These are phyloP conservation scores for Globia sparganii DNA, from an alignment of 2,888 invertebrate genomes.

Conservation along the genomic window DNA sequence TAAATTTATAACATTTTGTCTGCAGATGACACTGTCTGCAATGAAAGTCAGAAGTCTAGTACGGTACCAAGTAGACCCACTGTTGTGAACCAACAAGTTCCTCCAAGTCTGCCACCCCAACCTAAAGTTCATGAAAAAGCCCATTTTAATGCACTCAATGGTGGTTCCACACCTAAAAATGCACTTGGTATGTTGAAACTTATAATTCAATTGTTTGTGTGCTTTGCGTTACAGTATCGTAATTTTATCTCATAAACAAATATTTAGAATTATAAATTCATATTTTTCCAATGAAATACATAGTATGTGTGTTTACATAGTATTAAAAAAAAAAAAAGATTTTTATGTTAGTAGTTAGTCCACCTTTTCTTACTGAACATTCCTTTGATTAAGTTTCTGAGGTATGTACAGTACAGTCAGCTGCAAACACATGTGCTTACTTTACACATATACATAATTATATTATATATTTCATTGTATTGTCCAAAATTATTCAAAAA, in stretches of 20 bases:
- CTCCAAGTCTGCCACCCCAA: constrained; percentile 68
- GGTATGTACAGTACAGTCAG: constrained; percentile 6
- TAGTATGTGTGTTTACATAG: constrained; percentile 4
- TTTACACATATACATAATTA: not conserved
- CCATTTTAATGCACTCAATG: constrained; percentile 83
- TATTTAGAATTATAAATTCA: not conserved
- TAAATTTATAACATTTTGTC: constrained; percentile 77
- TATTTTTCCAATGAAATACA: constrained; percentile 9
- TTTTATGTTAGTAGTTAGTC: not conserved
- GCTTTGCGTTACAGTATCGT: constrained; percentile 40
- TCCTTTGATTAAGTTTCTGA: not conserved
- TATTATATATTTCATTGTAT: not conserved
- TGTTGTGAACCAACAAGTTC: constrained; percentile 74
- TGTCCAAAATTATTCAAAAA: not conserved
- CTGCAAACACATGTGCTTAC: constrained; percentile 3
- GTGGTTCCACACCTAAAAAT: constrained; percentile 86
- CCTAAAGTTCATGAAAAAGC: constrained; percentile 84
- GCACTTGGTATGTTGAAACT: constrained; percentile 83
- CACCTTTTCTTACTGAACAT: not conserved
- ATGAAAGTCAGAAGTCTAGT: constrained; percentile 86
- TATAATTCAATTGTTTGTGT: constrained; percentile 59
- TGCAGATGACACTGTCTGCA: constrained; percentile 88
- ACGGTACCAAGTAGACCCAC: constrained; percentile 79
- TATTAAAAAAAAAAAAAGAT: not conserved
- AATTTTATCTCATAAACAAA: not conserved